phyloP scores from a whole-genome alignment of 2,113 vertebrate genomes.

The Pygoscelis adeliae region DNA sequence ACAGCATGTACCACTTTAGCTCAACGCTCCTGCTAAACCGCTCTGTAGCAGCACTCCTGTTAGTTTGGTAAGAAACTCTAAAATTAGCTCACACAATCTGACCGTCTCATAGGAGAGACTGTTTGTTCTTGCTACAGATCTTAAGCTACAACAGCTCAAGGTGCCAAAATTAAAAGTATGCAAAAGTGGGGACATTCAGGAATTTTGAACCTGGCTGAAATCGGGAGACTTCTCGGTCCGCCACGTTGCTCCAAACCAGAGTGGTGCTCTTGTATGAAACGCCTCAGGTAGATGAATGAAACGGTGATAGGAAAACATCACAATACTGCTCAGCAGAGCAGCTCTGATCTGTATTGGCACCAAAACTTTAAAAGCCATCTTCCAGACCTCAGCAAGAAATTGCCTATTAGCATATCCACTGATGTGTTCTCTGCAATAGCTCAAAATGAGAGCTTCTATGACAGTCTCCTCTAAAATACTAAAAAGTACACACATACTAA shows the following conservation, averaged over 20 bases:
- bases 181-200: background rate
- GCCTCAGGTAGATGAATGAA: background rate
- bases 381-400: background rate
- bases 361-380: background rate
- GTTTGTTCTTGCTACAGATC: background rate
- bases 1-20: background rate
- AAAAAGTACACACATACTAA: background rate
- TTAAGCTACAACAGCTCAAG: background rate
- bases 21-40: background rate
- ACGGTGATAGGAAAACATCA: background rate
- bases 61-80: background rate
- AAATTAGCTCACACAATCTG: background rate
- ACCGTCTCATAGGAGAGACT: background rate
- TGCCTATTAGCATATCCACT: background rate
- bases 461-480: background rate
- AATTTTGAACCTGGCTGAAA: background rate
- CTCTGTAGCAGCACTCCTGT: background rate
- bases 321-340: fast-evolving
- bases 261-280: background rate
- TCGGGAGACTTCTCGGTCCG: background rate
- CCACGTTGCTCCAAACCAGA: background rate
- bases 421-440: background rate
- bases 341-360: background rate
- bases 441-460: background rate
- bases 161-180: background rate